A percentile compares a stretch with the other conserved stretches of the same genome.
phyloP scores from a whole-genome alignment of 2,888 invertebrate genomes.

The Tipula confusa region DNA sequence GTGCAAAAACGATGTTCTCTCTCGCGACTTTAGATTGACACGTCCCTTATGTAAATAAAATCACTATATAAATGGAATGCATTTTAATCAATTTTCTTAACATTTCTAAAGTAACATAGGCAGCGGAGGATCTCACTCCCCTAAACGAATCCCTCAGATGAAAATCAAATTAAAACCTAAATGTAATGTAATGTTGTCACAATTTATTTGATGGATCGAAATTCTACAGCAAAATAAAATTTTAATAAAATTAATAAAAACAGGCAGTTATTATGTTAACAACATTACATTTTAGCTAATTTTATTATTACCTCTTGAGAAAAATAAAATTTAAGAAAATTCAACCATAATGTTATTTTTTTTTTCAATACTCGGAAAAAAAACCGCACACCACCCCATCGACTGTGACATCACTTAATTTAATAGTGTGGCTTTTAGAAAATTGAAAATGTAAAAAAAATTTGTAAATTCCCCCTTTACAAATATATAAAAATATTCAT shows the following conservation, averaged over 20 bases:
- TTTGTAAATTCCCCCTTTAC: neutral
- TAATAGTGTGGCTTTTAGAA: slow-evolving; percentile 1
- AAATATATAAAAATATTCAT: neutral
- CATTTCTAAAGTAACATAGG: too few relatives aligned
- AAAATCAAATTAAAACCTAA: too few relatives aligned
- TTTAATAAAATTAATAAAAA: neutral
- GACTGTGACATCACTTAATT: slow-evolving; percentile 12
- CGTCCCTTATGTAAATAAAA: too few relatives aligned
- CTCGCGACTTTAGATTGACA: neutral
- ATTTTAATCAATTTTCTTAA: too few relatives aligned
- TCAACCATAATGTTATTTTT: neutral
- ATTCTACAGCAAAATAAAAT: neutral
- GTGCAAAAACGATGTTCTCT: neutral
- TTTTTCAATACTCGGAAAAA: neutral
- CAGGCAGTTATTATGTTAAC: slow-evolving; percentile 7
- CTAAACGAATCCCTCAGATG: too few relatives aligned
- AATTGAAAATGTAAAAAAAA: neutral
- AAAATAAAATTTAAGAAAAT: slow-evolving; percentile 12
- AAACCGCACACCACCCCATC: neutral
- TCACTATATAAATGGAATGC: too few relatives aligned
- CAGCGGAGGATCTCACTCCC: too few relatives aligned
- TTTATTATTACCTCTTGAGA: slow-evolving; percentile 1
- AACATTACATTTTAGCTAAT: neutral
- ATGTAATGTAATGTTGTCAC: neutral
- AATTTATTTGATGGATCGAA: neutral